A percentile compares a stretch with the other conserved stretches of the same genome.
Evolutionary conservation across 2,888 invertebrate species (phyloP).

Genomic region (Biston stratarius): DNA sequence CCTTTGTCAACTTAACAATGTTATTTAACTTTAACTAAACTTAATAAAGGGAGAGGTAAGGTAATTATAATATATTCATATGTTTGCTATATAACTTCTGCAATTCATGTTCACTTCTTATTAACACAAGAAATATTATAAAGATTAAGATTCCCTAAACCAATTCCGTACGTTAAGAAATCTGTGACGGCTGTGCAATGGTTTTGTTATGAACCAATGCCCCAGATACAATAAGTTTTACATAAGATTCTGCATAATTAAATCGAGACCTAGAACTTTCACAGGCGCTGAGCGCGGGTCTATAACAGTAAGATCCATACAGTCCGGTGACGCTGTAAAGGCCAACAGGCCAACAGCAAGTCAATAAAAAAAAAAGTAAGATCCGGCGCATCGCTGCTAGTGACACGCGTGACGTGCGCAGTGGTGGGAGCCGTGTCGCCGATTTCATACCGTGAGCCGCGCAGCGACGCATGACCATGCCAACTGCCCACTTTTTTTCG

Average conservation of each 20-base stretch:
- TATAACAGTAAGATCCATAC: neutral
- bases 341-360: too few species aligned
- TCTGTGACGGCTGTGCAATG: neutral
- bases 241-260: neutral
- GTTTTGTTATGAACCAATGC: neutral
- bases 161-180: too few species aligned
- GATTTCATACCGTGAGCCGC: constrained; percentile 30
- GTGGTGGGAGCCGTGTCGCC: constrained; percentile 32
- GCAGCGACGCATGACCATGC: constrained; percentile 23
- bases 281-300: neutral
- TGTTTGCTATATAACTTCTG: too few species aligned
- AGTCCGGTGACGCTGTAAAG: too few species aligned
- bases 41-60: too few species aligned
- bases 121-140: too few species aligned
- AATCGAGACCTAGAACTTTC: constrained; percentile 13
- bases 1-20: too few species aligned
- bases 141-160: too few species aligned
- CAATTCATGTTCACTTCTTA: too few species aligned
- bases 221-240: neutral
- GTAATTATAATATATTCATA: too few species aligned
- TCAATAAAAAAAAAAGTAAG: too few species aligned
- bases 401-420: neutral
- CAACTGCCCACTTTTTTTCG: constrained; percentile 3
- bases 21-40: too few species aligned
- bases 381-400: neutral